Percentiles rank a stretch among this genome's conserved stretches.
These are phyloP conservation scores for Oreotrochilus melanogaster DNA, from an alignment of 2,113 vertebrate genomes.

Conservation along the genomic window DNA sequence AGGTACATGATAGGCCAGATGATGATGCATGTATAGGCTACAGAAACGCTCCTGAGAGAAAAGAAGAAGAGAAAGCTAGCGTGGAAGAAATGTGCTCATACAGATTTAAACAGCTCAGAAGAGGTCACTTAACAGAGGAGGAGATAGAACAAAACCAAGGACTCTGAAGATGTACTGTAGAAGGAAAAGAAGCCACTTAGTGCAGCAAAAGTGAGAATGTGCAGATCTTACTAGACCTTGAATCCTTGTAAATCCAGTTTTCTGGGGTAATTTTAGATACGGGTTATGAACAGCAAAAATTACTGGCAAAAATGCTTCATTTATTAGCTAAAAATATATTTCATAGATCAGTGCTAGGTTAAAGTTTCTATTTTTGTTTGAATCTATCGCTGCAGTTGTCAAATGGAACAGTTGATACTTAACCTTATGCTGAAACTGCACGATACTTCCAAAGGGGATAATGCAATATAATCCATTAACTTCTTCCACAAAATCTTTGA, in stretches of 20 bases:
- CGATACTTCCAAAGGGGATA: neutral
- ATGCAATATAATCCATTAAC: neutral
- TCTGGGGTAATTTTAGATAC: neutral
- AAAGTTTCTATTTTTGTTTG: neutral
- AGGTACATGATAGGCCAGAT: neutral
- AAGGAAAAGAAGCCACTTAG: neutral
- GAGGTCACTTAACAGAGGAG: neutral
- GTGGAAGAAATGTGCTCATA: neutral
- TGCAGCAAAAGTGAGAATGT: neutral
- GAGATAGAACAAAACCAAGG: conserved; percentile 2
- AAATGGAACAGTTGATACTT: neutral
- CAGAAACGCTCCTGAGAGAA: neutral
- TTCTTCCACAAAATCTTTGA: neutral
- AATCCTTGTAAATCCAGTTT: neutral
- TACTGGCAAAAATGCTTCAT: neutral
- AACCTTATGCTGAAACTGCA: neutral
- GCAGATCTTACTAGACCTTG: neutral
- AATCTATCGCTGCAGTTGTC: neutral
- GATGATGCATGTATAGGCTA: neutral
- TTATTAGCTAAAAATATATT: neutral
- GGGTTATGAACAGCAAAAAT: neutral
- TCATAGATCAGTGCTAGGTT: neutral
- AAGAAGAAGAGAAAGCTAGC: neutral
- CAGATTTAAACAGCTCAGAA: neutral
- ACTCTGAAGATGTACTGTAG: neutral